Conservation (phyloP, 2,113 vertebrate species). For the Dissostichus mawsoni region DNA sequence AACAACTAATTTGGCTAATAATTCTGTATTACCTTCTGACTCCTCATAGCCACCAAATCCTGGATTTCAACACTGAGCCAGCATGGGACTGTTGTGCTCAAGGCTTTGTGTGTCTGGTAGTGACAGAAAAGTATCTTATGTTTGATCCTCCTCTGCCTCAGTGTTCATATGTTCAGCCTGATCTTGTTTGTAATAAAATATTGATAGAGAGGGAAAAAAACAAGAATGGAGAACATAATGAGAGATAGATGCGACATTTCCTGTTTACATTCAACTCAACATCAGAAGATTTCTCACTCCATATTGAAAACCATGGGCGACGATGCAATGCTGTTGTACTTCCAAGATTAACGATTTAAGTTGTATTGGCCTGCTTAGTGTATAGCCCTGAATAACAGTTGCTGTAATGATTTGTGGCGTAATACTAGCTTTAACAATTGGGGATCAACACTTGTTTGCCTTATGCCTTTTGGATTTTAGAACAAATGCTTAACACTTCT, state of each 20-base stretch:
- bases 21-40: constrained; percentile 77
- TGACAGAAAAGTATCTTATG: constrained; percentile 63
- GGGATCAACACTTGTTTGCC: constrained; percentile 41
- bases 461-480: constrained; percentile 21
- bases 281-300: constrained; percentile 11
- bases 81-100: constrained; percentile 55
- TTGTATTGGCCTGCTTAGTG: constrained; percentile 2
- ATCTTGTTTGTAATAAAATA: constrained; percentile 61
- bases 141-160: constrained; percentile 56
- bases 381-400: constrained; percentile 10
- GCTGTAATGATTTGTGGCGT: constrained; percentile 17
- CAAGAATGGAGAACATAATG: constrained; percentile 12
- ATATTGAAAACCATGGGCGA: neutral
- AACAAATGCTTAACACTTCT: constrained; percentile 31
- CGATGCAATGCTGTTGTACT: constrained; percentile 3
- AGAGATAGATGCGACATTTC: neutral
- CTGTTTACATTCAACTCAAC: neutral
- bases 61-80: constrained; percentile 75
- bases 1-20: constrained; percentile 84
- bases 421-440: constrained; percentile 4
- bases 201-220: constrained; percentile 6
- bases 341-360: constrained; percentile 30
- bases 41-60: constrained; percentile 70
- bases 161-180: constrained; percentile 38
- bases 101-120: constrained; percentile 71